These are phyloP conservation scores for Stenotaenia linearis DNA, from an alignment of 2,888 invertebrate species.

Conservation along the genomic window DNA sequence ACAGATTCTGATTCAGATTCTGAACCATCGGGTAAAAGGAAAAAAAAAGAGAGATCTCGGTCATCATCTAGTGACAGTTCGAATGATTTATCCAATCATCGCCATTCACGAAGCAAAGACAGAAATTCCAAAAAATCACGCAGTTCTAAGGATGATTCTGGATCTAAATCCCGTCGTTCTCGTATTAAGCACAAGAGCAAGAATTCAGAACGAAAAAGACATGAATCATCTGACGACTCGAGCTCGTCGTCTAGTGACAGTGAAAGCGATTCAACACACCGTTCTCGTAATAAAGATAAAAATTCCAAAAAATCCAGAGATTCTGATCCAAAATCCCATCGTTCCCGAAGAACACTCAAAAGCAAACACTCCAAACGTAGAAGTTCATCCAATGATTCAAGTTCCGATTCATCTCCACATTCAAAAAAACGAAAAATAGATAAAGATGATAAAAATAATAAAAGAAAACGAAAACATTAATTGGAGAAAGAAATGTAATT, in stretches of 20 bases:
- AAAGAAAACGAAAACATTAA: background rate
- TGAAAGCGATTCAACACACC: too few relatives aligned
- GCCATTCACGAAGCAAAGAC: background rate
- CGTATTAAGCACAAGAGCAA: too few relatives aligned
- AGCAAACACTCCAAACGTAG: conserved; percentile 24
- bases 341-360: conserved; percentile 31
- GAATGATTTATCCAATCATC: background rate
- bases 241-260: too few relatives aligned
- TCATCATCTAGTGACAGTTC: background rate
- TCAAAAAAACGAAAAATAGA: background rate
- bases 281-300: too few relatives aligned
- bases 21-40: background rate
- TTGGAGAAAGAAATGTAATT: background rate
- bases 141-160: too few relatives aligned
- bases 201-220: too few relatives aligned
- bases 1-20: background rate
- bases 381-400: conserved; percentile 4
- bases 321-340: background rate
- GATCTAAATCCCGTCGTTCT: too few relatives aligned
- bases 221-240: too few relatives aligned
- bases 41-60: background rate
- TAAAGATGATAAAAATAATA: too few relatives aligned
- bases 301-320: too few relatives aligned
- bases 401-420: background rate
- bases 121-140: conserved; percentile 9